These are phyloP conservation scores for Limanda limanda DNA, from an alignment of 2,113 vertebrate species.

Conservation along the genomic window DNA sequence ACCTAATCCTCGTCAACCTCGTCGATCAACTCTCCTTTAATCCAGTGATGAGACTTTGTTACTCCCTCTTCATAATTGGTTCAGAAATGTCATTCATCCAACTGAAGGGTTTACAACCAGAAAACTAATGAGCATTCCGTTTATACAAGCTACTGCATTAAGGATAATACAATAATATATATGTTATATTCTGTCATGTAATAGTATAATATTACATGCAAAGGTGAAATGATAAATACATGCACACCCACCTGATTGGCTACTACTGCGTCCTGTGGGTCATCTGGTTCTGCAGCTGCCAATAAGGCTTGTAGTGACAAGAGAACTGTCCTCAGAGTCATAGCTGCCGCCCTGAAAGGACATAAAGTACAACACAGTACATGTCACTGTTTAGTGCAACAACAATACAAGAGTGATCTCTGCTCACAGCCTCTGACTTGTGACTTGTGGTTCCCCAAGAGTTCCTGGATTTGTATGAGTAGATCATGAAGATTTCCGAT, in stretches of 20 bases:
- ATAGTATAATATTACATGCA: neutral
- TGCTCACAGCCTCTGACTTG: neutral
- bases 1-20: too few relatives aligned
- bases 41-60: too few relatives aligned
- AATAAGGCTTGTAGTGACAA: slow-evolving; percentile 97
- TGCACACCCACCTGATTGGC: slow-evolving; percentile 90
- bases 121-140: neutral
- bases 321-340: slow-evolving; percentile 98
- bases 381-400: neutral
- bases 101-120: neutral
- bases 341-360: slow-evolving; percentile 93
- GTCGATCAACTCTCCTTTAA: too few relatives aligned
- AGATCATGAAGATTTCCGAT: too few relatives aligned
- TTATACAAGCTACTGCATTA: neutral
- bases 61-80: too few relatives aligned
- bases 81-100: too few relatives aligned
- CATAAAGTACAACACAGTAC: neutral
- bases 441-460: too few relatives aligned
- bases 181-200: neutral
- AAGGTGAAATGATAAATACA: slow-evolving; percentile 8
- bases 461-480: too few relatives aligned
- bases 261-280: slow-evolving; percentile 95
- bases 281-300: slow-evolving; percentile 98
- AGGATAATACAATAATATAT: neutral
- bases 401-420: neutral